phyloP scores from a whole-genome alignment of 1,140 invertebrate species.

The Neodiprion pinetum region DNA sequence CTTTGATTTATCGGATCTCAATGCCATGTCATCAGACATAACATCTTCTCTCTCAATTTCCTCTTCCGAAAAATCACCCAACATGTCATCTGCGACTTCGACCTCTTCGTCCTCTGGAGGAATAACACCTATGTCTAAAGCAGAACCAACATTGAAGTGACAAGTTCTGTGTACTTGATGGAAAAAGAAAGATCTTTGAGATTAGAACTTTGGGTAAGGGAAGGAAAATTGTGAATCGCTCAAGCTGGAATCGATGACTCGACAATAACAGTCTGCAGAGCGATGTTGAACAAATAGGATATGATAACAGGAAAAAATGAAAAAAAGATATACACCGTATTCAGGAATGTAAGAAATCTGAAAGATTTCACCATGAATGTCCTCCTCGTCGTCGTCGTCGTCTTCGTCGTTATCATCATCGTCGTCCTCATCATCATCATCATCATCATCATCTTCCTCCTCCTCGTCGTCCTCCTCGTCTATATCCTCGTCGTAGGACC shows the following conservation, averaged over 20 bases:
- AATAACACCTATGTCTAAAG: constrained; percentile 26
- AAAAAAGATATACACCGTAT: neutral
- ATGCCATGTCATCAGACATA: constrained; percentile 49
- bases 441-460: constrained; percentile 25
- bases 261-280: constrained; percentile 6
- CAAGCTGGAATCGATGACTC: neutral
- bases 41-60: constrained; percentile 38
- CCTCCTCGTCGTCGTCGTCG: constrained; percentile 36
- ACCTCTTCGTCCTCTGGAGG: constrained; percentile 38
- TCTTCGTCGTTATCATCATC: constrained; percentile 34
- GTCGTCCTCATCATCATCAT: constrained; percentile 28
- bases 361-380: constrained; percentile 35
- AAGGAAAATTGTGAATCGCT: neutral
- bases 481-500: constrained; percentile 30
- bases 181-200: too few species aligned
- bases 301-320: neutral
- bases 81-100: constrained; percentile 26
- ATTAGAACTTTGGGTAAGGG: neutral
- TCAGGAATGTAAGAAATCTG: neutral
- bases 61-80: constrained; percentile 26
- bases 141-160: neutral
- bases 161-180: constrained; percentile 13
- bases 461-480: constrained; percentile 28
- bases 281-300: neutral
- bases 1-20: constrained; percentile 38